Conservation (phyloP, 2,888 invertebrate species). For the Cheilosia urbana region DNA sequence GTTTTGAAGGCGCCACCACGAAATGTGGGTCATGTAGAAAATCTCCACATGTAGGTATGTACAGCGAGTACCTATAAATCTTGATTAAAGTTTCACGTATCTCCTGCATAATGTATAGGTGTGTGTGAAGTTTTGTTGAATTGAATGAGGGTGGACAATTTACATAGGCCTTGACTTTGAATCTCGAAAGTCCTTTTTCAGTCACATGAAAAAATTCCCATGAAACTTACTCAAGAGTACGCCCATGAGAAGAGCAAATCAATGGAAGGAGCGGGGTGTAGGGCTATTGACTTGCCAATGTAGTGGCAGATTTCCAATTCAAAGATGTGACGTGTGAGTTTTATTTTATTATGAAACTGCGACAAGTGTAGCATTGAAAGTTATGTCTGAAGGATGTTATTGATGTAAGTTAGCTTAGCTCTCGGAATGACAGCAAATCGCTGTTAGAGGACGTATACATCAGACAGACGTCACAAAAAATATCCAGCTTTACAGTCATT, state of each 20-base stretch:
- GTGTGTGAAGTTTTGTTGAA: background rate
- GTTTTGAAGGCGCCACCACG: slow-evolving; percentile 23
- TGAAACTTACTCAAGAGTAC: background rate
- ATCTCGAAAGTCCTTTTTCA: background rate
- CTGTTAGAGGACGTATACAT: too few species aligned
- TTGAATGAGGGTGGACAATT: background rate
- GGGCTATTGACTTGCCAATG: background rate
- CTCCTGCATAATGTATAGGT: background rate
- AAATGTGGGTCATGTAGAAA: slow-evolving; percentile 24
- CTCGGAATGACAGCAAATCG: too few species aligned
- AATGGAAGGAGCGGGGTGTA: background rate
- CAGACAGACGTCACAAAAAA: too few species aligned
- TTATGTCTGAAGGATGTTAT: too few species aligned
- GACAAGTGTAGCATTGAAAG: too few species aligned
- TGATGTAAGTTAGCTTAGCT: too few species aligned
- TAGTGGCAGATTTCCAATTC: slow-evolving; percentile 22
- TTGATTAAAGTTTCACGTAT: background rate
- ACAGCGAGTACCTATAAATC: slow-evolving; percentile 3
- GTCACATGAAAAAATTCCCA: background rate
- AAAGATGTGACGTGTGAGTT: background rate
- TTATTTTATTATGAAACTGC: too few species aligned
- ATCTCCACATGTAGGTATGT: background rate
- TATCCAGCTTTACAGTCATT: background rate
- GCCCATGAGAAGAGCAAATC: slow-evolving; percentile 7
- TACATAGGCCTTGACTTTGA: slow-evolving; percentile 16